phyloP scores from a whole-genome alignment of 2,888 invertebrate genomes.

The Marasmarcha lunaedactyla region DNA sequence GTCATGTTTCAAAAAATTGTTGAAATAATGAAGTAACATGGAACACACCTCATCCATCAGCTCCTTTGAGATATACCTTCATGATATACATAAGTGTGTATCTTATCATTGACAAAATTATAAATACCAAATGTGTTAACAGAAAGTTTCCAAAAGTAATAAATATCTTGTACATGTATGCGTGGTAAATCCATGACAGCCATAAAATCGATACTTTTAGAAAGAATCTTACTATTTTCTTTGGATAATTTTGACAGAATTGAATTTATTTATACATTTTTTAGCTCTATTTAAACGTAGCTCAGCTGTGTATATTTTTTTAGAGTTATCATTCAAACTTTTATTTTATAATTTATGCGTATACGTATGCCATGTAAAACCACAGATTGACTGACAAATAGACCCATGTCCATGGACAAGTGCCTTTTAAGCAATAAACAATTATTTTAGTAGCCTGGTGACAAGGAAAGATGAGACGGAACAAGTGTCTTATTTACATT shows the following conservation, averaged over 20 bases:
- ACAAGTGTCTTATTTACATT: no score
- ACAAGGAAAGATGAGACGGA: no score
- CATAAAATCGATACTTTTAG: neutral
- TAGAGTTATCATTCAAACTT: no score
- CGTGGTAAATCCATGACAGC: neutral
- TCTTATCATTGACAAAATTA: constrained; percentile 2
- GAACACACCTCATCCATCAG: constrained; percentile 11
- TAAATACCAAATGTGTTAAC: constrained; percentile 6
- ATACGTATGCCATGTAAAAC: no score
- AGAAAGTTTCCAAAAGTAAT: constrained; percentile 6
- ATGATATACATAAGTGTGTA: constrained; percentile 5
- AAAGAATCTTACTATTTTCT: neutral
- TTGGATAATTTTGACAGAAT: neutral
- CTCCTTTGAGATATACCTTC: constrained; percentile 7
- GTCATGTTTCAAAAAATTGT: constrained; percentile 8
- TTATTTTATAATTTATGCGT: no score
- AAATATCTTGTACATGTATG: constrained; percentile 3
- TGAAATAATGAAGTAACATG: constrained; percentile 8
- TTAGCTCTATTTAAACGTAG: neutral
- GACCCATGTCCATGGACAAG: no score
- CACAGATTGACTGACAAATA: no score
- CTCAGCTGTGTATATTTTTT: no score
- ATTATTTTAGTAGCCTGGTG: no score
- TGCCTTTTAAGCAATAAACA: no score
- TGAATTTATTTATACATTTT: neutral